These are phyloP conservation scores for Aeoliscus strigatus DNA, from an alignment of 2,797 vertebrate species.

Conservation along the genomic window DNA sequence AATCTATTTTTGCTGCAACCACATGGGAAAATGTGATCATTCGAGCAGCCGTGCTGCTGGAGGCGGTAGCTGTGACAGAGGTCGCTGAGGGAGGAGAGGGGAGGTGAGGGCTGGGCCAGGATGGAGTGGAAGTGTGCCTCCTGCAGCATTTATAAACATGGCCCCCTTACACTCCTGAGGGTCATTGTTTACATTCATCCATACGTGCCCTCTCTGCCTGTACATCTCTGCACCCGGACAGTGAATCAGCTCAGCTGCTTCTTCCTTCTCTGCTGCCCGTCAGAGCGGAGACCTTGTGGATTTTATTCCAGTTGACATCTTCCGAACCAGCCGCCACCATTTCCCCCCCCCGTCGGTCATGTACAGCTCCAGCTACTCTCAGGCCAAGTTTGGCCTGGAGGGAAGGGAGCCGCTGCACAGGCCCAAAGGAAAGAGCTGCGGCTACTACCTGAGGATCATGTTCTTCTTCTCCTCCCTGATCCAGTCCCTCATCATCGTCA, in stretches of 20 bases:
- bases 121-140: slow-evolving; percentile 69
- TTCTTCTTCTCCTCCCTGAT: slow-evolving; percentile 93
- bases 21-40: slow-evolving; percentile 6
- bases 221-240: slow-evolving; percentile 10
- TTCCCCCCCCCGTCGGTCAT: slow-evolving; percentile 57
- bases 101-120: slow-evolving; percentile 59
- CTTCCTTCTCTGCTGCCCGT: neutral
- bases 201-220: slow-evolving; percentile 21
- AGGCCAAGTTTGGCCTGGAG: slow-evolving; percentile 68
- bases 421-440: slow-evolving; percentile 75
- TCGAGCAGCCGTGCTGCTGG: slow-evolving; percentile 5
- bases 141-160: slow-evolving; percentile 72
- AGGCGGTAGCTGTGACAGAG: slow-evolving; percentile 32
- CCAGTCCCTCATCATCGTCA: slow-evolving; percentile 91
- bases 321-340: slow-evolving; percentile 31
- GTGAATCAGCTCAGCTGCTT: neutral
- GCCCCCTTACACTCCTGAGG: slow-evolving; percentile 38
- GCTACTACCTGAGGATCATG: slow-evolving; percentile 86
- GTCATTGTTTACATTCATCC: slow-evolving; percentile 58
- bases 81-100: slow-evolving; percentile 22
- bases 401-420: slow-evolving; percentile 57
- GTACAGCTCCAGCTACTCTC: slow-evolving; percentile 76
- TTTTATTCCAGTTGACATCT: slow-evolving; percentile 19
- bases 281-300: slow-evolving; percentile 11
- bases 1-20: slow-evolving; percentile 1